Conservation (phyloP, 2,113 vertebrate species). For the Syngnathoides biaculeatus region DNA sequence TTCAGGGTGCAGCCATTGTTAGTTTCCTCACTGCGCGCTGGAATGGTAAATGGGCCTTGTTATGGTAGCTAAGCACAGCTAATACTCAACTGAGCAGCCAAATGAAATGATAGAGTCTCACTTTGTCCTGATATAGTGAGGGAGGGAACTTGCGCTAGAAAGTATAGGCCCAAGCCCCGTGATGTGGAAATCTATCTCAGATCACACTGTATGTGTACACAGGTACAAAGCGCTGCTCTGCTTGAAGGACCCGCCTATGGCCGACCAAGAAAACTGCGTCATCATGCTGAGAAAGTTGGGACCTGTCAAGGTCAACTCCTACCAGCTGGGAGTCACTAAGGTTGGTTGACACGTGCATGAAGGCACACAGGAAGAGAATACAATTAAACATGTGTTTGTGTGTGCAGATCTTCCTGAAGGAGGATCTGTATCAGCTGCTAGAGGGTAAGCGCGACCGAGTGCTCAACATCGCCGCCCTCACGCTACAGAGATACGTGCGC, state of each 20-base stretch:
- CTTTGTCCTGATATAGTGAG: too few species aligned
- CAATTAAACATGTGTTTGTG: background rate
- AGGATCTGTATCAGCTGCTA: slow-evolving; percentile 86
- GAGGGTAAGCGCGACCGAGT: slow-evolving; percentile 85
- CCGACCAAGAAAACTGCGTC: slow-evolving; percentile 82
- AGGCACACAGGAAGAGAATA: background rate
- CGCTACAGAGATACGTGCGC: slow-evolving; percentile 82
- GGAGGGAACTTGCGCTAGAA: too few species aligned
- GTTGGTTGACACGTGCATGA: slow-evolving; percentile 56
- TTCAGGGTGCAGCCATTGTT: too few species aligned
- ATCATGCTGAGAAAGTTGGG: slow-evolving; percentile 84
- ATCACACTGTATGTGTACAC: slow-evolving; percentile 11
- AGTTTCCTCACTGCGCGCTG: too few species aligned
- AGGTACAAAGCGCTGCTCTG: slow-evolving; percentile 91
- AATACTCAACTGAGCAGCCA: too few species aligned
- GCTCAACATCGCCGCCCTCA: slow-evolving; percentile 81
- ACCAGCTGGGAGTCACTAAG: slow-evolving; percentile 87
- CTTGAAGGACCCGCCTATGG: slow-evolving; percentile 73
- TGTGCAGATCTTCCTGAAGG: slow-evolving; percentile 88
- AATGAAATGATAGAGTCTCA: too few species aligned
- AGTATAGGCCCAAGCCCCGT: too few species aligned
- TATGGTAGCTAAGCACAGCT: too few species aligned
- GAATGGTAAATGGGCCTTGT: too few species aligned
- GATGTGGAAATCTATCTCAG: too few species aligned
- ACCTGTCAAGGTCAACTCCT: slow-evolving; percentile 75